Conservation (phyloP, 2,888 invertebrate species). For the Scaeva pyrastri region DNA sequence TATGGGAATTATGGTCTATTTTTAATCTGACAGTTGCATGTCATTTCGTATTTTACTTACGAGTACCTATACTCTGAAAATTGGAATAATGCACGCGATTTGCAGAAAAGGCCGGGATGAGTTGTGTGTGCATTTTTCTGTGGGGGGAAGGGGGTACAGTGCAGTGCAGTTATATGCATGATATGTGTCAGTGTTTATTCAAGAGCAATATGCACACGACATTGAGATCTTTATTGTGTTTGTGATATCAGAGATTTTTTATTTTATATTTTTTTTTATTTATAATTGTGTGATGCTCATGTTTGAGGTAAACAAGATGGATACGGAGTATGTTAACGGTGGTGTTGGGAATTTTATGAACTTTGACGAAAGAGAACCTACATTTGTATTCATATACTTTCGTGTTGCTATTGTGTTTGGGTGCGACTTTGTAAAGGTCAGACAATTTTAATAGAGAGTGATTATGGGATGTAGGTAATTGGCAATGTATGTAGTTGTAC, state of each 20-base stretch:
- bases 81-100: slow-evolving; percentile 74
- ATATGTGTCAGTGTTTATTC: slow-evolving; percentile 61
- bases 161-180: slow-evolving; percentile 26
- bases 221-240: slow-evolving; percentile 72
- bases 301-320: slow-evolving; percentile 66
- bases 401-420: slow-evolving; percentile 64
- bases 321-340: slow-evolving; percentile 36
- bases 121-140: not conserved
- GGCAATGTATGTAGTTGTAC: slow-evolving; percentile 49
- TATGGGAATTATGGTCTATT: slow-evolving; percentile 67
- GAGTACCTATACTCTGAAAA: slow-evolving; percentile 22
- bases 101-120: slow-evolving; percentile 35
- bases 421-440: slow-evolving; percentile 70
- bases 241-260: slow-evolving; percentile 57
- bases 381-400: not conserved
- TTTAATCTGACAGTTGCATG: slow-evolving; percentile 43
- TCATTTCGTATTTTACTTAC: too few species aligned
- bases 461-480: slow-evolving; percentile 73
- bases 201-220: slow-evolving; percentile 60
- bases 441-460: slow-evolving; percentile 25
- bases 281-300: slow-evolving; percentile 72
- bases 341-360: slow-evolving; percentile 59
- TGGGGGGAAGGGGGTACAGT: not conserved
- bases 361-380: slow-evolving; percentile 24
- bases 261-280: slow-evolving; percentile 47